Base-by-base conservation (phyloP, 2,888 invertebrate species). In the Pollenia angustigena region DNA sequence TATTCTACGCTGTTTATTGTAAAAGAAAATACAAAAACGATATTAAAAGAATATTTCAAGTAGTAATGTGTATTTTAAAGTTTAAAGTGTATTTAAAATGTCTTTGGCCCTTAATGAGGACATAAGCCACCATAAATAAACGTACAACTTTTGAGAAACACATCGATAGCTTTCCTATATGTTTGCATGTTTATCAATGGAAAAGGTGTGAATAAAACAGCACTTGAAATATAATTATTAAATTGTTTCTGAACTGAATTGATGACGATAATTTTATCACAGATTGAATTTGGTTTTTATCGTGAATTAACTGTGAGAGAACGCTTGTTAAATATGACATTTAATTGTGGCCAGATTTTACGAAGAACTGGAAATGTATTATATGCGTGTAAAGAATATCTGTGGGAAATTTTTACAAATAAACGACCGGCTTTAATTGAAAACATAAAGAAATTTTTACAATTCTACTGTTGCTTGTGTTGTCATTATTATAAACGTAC, bases 401-500 rank as follows among this genome's bases (percentile, higher is more conserved):
- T 91, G 76, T 89, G 89, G 89, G 90, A 90, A 89, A 89, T 89
- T 76, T 87, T 88, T 54, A 44, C 69, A 48, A 76, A 87, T 54
- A 83, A 86, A 76, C 90, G 87, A 79, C 88, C 90, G 81, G 89
- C 89, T 64, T 85, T 90, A 66, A 88, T 89, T 81, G 56, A 60
- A 54, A 90, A 86, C 79, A 83, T 91, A 50, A 90, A 89, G 16
- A 81, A 86, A 60, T 89, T 88, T 85, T 85, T 90, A 83, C 89
- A 89, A 84, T 81, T 88, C 42, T 90, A 89, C 68, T 91, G 90
- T 87, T 90, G 90, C 88, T 85, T 89, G 87, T 91, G 90, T 88
- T 91, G 90, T 82, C 89, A 87, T 79, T 89, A 91, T 89, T 89
- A 89, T 89, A 89, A 90, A 76, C 89, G 90, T 78, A 89, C 89